Percentiles rank a stretch among this genome's conserved stretches.
Evolutionary conservation across 2,888 invertebrate species (phyloP).

Genomic region (Cantharis rustica): DNA sequence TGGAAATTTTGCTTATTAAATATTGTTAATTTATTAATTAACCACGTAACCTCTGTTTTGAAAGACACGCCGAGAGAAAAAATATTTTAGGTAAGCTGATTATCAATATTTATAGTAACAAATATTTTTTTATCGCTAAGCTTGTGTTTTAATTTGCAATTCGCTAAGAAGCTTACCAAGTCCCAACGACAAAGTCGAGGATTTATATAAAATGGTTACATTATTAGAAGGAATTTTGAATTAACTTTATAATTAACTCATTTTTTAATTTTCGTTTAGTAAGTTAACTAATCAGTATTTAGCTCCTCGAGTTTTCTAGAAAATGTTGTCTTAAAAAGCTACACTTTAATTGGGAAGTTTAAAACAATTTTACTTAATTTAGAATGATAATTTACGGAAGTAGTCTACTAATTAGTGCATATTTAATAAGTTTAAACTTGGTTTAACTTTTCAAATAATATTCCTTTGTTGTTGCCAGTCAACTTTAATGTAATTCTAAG

Average conservation of each 20-base stretch:
- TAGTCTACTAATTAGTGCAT: background rate
- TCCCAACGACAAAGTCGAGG: background rate
- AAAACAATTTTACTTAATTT: background rate
- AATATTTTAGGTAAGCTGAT: background rate
- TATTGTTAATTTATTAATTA: background rate
- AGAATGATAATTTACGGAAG: background rate
- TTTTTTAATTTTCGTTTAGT: background rate
- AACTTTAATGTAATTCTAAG: background rate
- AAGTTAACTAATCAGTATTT: background rate
- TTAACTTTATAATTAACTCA: background rate
- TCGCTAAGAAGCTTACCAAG: no score
- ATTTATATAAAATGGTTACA: background rate
- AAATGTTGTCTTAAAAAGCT: background rate
- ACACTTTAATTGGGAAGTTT: background rate
- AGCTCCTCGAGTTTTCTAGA: background rate
- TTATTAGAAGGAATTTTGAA: background rate
- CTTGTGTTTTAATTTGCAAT: no score
- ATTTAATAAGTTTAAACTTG: background rate
- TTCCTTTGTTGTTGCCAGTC: background rate
- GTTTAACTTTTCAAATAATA: background rate
- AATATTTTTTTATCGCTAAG: no score
- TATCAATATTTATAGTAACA: no score
- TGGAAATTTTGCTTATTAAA: background rate
- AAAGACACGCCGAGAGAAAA: background rate
- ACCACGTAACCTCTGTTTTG: background rate